phyloP scores from a whole-genome alignment of 2,113 vertebrate genomes.

The Rhinopithecus roxellana region DNA sequence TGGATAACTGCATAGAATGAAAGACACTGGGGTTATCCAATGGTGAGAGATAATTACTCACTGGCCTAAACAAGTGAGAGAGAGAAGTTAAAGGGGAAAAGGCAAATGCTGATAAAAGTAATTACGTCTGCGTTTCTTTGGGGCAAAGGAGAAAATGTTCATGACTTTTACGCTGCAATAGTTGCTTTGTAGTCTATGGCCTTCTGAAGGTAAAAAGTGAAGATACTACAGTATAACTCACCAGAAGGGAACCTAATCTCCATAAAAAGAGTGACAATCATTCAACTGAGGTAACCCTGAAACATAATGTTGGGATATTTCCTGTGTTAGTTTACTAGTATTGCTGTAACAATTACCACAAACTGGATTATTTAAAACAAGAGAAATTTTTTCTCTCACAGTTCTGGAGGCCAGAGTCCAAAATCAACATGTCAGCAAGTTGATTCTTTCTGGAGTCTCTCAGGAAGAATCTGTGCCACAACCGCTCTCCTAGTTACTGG shows the following conservation, averaged over 20 bases:
- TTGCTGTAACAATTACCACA: neutral
- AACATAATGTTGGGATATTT: neutral
- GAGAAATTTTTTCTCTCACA: neutral
- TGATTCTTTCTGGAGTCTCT: neutral
- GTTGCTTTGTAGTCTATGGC: neutral
- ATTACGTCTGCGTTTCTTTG: neutral
- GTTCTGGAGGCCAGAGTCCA: neutral
- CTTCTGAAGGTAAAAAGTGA: neutral
- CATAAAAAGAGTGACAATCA: neutral
- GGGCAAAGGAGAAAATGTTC: neutral
- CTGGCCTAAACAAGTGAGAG: neutral
- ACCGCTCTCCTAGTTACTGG: neutral
- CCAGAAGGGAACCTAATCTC: neutral
- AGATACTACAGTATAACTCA: neutral
- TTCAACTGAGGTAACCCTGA: neutral
- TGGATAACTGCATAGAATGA: neutral
- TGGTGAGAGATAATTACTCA: neutral
- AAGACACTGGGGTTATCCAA: neutral
- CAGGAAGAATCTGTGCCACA: neutral
- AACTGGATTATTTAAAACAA: neutral
- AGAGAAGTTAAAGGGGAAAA: neutral
- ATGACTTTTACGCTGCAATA: neutral
- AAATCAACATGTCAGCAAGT: neutral
- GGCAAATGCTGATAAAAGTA: neutral
- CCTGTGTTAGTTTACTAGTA: neutral